Percentiles rank a stretch among this genome's conserved stretches.
Evolutionary conservation across 2,797 vertebrate genomes (phyloP).

Genomic region (Coregonus suidteri): DNA sequence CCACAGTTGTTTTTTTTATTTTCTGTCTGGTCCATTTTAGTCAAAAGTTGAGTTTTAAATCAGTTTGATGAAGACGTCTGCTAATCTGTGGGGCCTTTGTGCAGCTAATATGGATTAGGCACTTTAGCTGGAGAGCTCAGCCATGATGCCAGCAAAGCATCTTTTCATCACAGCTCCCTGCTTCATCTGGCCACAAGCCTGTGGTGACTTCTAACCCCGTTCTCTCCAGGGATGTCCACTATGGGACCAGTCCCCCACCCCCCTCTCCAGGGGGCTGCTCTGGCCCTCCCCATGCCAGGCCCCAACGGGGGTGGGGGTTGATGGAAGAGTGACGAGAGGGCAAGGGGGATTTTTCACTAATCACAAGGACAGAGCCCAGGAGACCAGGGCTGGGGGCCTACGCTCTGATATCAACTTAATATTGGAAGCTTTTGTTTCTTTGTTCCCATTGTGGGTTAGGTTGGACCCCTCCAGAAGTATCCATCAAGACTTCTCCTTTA

Average conservation of each 20-base stretch:
- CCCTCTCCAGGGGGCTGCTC: constrained; percentile 56
- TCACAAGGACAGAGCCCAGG: constrained; percentile 71
- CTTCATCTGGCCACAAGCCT: constrained; percentile 73
- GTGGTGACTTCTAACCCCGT: constrained; percentile 67
- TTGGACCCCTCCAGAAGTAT: constrained; percentile 34
- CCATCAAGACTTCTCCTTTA: constrained; percentile 43
- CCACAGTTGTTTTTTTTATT: constrained; percentile 46
- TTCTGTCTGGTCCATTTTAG: too few species aligned
- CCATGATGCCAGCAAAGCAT: constrained; percentile 73
- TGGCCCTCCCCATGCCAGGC: constrained; percentile 46
- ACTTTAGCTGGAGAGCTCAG: constrained; percentile 71
- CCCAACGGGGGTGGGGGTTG: constrained; percentile 45
- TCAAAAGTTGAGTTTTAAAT: constrained; percentile 63
- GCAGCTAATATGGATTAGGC: constrained; percentile 77
- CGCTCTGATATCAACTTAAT: constrained; percentile 64
- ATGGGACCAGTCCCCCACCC: constrained; percentile 50
- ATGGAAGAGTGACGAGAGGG: constrained; percentile 59
- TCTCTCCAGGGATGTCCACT: constrained; percentile 55
- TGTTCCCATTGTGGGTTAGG: constrained; percentile 42
- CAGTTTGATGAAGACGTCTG: constrained; percentile 68
- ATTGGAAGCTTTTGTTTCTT: constrained; percentile 61
- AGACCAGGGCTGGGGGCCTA: constrained; percentile 70
- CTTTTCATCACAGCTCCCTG: constrained; percentile 62
- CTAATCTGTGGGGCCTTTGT: constrained; percentile 70
- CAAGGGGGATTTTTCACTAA: constrained; percentile 73